These are phyloP conservation scores for Alviniconcha marisindica DNA, from an alignment of 1,140 invertebrate species.

Conservation along the genomic window DNA sequence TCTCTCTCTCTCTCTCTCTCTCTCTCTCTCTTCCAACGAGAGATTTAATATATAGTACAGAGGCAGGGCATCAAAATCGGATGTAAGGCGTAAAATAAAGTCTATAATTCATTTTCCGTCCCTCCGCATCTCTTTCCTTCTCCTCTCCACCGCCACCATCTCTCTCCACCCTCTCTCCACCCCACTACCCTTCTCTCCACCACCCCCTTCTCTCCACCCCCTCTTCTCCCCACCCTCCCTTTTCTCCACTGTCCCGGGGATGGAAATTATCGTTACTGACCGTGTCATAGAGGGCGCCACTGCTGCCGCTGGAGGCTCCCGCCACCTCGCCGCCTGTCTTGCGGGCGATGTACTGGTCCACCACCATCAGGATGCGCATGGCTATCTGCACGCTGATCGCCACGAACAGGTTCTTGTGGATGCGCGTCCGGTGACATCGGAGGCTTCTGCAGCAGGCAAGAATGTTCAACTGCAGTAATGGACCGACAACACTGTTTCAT, in stretches of 20 bases:
- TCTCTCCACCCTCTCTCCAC: neutral
- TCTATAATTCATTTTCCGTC: no score
- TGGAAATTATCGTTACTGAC: no score
- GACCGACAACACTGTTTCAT: no score
- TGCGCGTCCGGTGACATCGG: conserved; percentile 89
- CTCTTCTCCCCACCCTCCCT: no score
- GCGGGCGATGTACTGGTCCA: conserved; percentile 83
- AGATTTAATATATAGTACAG: no score
- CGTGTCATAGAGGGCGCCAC: conserved; percentile 84
- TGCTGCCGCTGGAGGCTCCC: conserved; percentile 55
- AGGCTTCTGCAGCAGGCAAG: conserved; percentile 81
- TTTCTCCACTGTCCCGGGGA: no score
- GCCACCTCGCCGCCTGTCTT: conserved; percentile 72
- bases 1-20: neutral
- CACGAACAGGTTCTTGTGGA: conserved; percentile 92
- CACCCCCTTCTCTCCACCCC: neutral
- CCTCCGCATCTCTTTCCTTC: neutral
- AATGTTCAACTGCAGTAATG: neutral
- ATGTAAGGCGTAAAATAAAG: no score
- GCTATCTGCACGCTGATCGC: conserved; percentile 91
- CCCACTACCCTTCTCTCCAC: neutral
- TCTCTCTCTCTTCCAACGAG: no score
- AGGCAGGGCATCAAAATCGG: no score
- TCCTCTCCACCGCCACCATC: neutral
- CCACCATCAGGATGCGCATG: conserved; percentile 89